Evolutionary conservation across 2,113 vertebrate species (phyloP), one percentile per base, ranked within the genome.

Genomic region (Pyrgilauda ruficollis): DNA sequence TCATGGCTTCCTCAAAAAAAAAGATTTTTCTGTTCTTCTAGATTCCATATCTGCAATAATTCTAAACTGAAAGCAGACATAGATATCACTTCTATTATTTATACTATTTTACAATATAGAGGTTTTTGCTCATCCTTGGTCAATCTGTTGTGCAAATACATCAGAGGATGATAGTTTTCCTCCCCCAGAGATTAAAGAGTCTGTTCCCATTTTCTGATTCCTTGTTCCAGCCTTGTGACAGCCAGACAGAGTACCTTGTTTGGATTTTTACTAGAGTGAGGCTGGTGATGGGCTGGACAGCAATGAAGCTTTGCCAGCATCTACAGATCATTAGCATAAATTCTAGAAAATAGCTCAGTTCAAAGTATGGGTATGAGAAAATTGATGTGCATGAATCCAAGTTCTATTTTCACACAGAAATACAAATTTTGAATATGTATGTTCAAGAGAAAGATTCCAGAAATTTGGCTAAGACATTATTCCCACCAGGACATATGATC

Each of bases 391-490:
- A 12, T 59, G 66, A 87, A 64, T 87, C 63, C 55, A 88, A 95
- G 58, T 66, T 13, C 43, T 64, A 44, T 75, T 89, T 87, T 73
- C 68, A 79, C 56, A 33, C 21, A 78, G 70, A 79, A 94, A 69
- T 75, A 64, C 15, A 59, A 56, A 84, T 76, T 87, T 74, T 95
- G 72, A 92, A 84, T 96, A 93, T 96, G 91, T 52, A 90, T 96
- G 66, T 85, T 27, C 6, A 1, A 86, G 72, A 93, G 70, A 88
- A 82, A 89, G 68, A 91, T 49, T 94, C 93, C 75, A 86, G 93
- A 94, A 96, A 95, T 81, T 80, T 96, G 96, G 93, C 92, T 83
- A 91, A 92, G 79, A 80, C 82, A 82, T 78, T 92, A 81, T 96
- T 96, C 90, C 58, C 87, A 91, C 61, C 53, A 89, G 95, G 90